Conservation (phyloP, 2,113 vertebrate genomes). For the Zonotrichia leucophrys region DNA sequence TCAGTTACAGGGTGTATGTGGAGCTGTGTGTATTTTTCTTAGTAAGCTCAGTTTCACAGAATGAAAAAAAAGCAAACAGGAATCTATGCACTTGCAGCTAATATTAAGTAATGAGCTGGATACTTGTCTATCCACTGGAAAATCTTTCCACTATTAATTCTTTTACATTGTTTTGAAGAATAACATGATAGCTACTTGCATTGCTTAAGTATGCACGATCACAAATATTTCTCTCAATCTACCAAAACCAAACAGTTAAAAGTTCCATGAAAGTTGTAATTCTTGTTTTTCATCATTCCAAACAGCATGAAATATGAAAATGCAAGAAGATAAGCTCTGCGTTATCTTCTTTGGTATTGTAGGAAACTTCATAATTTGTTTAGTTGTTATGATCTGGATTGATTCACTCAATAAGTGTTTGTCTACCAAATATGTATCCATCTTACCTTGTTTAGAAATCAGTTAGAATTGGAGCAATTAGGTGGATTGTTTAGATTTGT, state of each 20-base stretch:
- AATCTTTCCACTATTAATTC: background rate
- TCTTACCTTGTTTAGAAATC: background rate
- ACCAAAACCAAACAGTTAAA: background rate
- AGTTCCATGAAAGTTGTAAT: background rate
- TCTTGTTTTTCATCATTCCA: background rate
- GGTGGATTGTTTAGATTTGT: conserved; percentile 20
- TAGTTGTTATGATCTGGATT: background rate
- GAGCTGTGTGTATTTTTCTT: background rate
- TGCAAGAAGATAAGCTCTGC: background rate
- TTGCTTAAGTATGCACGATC: background rate
- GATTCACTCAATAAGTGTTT: background rate
- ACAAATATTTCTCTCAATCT: background rate
- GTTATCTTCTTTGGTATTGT: background rate
- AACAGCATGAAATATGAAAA: background rate
- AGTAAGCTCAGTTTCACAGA: background rate
- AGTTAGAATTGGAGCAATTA: conserved; percentile 4
- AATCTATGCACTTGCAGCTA: background rate
- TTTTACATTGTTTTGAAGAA: background rate
- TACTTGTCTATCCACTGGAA: background rate
- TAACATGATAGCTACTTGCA: fast-evolving
- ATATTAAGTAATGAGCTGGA: background rate
- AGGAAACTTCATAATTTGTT: background rate
- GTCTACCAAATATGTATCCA: background rate
- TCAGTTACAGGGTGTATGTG: background rate
- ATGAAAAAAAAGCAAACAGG: background rate